Percentiles rank a stretch among this genome's conserved stretches.
phyloP scores from a whole-genome alignment of 2,113 vertebrate species.

The Ia io region DNA sequence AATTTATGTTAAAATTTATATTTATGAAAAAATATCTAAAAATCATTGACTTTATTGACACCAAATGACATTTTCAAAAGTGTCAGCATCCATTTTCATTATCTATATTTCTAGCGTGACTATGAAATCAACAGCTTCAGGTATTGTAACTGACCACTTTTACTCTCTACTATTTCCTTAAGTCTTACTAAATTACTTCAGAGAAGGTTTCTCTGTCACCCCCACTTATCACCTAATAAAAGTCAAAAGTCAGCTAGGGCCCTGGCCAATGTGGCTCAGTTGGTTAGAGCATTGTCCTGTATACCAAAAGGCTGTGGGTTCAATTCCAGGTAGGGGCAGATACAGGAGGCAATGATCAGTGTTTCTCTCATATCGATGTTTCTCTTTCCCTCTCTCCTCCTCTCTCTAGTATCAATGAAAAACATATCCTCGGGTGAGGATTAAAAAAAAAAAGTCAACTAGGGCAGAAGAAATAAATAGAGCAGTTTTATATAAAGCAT shows the following conservation, averaged over 20 bases:
- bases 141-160: background rate
- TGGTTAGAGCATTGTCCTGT: background rate
- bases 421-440: background rate
- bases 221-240: background rate
- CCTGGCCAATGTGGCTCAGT: background rate
- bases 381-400: background rate
- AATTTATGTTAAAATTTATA: background rate
- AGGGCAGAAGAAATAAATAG: background rate
- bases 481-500: background rate
- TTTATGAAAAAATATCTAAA: constrained; percentile 29
- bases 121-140: background rate
- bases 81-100: background rate
- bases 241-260: background rate
- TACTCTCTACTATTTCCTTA: constrained; percentile 6
- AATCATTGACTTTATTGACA: background rate
- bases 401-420: background rate
- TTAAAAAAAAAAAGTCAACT: constrained; percentile 21
- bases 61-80: constrained; percentile 41
- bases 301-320: background rate
- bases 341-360: background rate
- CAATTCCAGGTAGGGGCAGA: background rate
- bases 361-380: background rate
- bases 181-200: constrained; percentile 21
- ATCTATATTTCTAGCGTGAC: background rate
- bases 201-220: background rate